Percentiles rank a stretch among this genome's conserved stretches.
Evolutionary conservation across 2,888 invertebrate species (phyloP).

Genomic region (Brachyptera putata): DNA sequence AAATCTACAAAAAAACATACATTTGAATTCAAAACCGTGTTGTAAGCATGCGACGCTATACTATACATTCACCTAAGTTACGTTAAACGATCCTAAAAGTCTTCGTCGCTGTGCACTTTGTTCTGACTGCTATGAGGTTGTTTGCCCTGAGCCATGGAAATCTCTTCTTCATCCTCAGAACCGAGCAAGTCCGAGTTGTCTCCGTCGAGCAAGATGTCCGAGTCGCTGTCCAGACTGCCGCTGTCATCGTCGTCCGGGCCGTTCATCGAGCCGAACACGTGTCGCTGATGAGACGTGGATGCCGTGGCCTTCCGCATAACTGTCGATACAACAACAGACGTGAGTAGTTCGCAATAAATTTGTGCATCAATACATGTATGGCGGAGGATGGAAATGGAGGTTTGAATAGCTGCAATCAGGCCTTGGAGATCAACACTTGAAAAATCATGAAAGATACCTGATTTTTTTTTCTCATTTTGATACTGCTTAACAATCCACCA

Average conservation of each 20-base stretch:
- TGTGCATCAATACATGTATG: not conserved
- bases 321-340: constrained; percentile 6
- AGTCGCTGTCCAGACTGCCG: constrained; percentile 46
- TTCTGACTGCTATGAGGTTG: constrained; percentile 35
- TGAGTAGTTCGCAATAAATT: no score
- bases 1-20: no score
- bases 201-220: constrained; percentile 54
- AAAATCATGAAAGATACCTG: no score
- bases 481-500: no score
- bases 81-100: no score
- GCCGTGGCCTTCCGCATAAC: constrained; percentile 32
- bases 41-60: no score
- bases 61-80: no score
- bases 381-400: no score
- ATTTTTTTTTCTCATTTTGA: no score
- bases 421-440: no score
- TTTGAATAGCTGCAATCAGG: not conserved
- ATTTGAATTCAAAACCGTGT: no score
- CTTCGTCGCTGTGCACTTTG: constrained; percentile 48
- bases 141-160: constrained; percentile 27
- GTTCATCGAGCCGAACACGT: constrained; percentile 57
- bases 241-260: constrained; percentile 43
- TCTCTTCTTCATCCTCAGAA: constrained; percentile 57
- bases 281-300: constrained; percentile 41
- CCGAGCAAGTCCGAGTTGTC: constrained; percentile 57